phyloP scores from a whole-genome alignment of 2,888 invertebrate species.

The Drosophila rellima region DNA sequence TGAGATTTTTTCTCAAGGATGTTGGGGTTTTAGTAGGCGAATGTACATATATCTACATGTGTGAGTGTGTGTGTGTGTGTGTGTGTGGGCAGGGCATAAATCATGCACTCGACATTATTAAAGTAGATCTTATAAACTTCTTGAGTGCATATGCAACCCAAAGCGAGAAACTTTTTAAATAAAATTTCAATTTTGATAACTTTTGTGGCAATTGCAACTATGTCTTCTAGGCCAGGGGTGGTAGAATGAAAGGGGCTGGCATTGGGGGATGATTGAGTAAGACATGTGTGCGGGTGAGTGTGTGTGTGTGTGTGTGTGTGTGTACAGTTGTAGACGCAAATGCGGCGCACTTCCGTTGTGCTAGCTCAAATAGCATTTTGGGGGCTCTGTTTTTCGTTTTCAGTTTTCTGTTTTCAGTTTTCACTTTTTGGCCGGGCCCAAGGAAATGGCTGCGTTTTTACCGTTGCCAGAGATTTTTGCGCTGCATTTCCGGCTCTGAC shows the following conservation, averaged over 20 bases:
- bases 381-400: slow-evolving; percentile 11
- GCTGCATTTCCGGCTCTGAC: slow-evolving; percentile 79
- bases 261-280: not conserved
- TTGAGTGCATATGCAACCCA: slow-evolving; percentile 64
- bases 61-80: not conserved
- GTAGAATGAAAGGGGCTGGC: not conserved
- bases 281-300: slow-evolving; percentile 20
- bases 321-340: slow-evolving; percentile 34
- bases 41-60: not conserved
- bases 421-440: slow-evolving; percentile 29
- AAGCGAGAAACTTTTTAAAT: slow-evolving; percentile 74
- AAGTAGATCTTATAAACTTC: slow-evolving; percentile 78
- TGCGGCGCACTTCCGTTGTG: slow-evolving; percentile 52
- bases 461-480: slow-evolving; percentile 66
- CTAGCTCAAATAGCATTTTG: slow-evolving; percentile 52
- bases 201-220: slow-evolving; percentile 59
- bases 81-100: slow-evolving; percentile 42
- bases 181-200: slow-evolving; percentile 83
- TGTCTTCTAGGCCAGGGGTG: slow-evolving; percentile 15
- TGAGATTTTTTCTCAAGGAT: slow-evolving; percentile 61
- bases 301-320: not conserved
- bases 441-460: slow-evolving; percentile 70
- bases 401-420: slow-evolving; percentile 13
- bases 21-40: slow-evolving; percentile 6
- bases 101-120: slow-evolving; percentile 80